Percentiles rank a stretch among this genome's conserved stretches.
These are phyloP conservation scores for Rhea americana DNA, from an alignment of 2,113 vertebrate species.

Conservation along the genomic window DNA sequence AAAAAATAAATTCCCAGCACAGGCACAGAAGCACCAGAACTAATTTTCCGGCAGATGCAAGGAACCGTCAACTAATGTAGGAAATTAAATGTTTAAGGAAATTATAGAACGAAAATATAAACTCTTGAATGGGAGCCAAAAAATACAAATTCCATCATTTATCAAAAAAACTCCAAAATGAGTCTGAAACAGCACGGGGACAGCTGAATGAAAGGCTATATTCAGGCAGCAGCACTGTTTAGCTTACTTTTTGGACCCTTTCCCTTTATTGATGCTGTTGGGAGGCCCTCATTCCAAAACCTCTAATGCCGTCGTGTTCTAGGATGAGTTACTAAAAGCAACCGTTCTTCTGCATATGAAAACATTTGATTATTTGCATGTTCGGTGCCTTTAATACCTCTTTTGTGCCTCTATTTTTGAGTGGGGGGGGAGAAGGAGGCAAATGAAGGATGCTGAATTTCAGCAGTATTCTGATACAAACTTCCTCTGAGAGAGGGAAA, in stretches of 20 bases:
- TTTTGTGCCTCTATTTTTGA: conserved; percentile 52
- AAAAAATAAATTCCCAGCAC: not conserved
- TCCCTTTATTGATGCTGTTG: conserved; percentile 70
- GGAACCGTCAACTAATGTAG: conserved; percentile 42
- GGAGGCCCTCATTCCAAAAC: conserved; percentile 66
- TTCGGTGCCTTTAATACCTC: conserved; percentile 44
- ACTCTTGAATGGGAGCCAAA: conserved; percentile 41
- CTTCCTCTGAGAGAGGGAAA: conserved; percentile 7
- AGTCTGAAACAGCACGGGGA: not conserved
- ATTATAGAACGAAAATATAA: conserved; percentile 63
- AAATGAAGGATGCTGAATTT: conserved; percentile 55
- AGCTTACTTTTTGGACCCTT: conserved; percentile 66
- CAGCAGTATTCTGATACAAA: conserved; percentile 54
- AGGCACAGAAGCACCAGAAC: conserved; percentile 55
- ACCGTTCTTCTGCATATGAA: conserved; percentile 61
- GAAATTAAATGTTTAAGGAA: conserved; percentile 72
- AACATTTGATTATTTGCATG: conserved; percentile 58
- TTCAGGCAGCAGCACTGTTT: conserved; percentile 66
- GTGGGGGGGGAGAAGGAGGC: not conserved
- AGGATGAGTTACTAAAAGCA: conserved; percentile 71
- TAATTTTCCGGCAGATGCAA: conserved; percentile 55
- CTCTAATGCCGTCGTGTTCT: conserved; percentile 50
- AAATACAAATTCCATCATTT: conserved; percentile 67
- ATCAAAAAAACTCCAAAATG: conserved; percentile 54
- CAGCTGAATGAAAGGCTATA: conserved; percentile 67